These are phyloP conservation scores for Heptranchias perlo DNA, from an alignment of 2,113 vertebrate species.

Conservation along the genomic window DNA sequence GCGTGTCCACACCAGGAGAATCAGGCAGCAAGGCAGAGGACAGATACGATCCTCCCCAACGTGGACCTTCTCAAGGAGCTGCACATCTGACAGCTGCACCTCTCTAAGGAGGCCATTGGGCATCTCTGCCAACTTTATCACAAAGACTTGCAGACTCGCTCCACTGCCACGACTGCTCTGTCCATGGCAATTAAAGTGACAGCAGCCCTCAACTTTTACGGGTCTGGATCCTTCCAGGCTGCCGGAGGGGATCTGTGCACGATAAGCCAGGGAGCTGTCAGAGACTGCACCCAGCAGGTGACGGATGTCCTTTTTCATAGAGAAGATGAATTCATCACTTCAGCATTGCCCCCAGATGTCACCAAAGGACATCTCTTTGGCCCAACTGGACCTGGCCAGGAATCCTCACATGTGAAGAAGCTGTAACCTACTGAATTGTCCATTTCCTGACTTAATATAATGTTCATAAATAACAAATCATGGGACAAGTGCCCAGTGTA, in stretches of 20 bases:
- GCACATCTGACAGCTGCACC: too few species aligned
- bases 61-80: not conserved
- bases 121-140: too few species aligned
- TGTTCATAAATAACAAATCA: not conserved
- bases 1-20: not conserved
- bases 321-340: not conserved
- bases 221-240: too few species aligned
- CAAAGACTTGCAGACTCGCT: too few species aligned
- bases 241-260: too few species aligned
- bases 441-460: not conserved
- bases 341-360: not conserved
- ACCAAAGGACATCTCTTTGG: not conserved
- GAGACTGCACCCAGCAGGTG: too few species aligned
- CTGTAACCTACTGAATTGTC: not conserved
- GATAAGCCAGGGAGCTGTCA: too few species aligned
- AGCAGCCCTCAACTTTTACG: too few species aligned
- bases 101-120: too few species aligned
- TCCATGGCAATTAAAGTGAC: too few species aligned
- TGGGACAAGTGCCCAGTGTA: not conserved
- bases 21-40: not conserved
- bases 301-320: too few species aligned
- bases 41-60: not conserved
- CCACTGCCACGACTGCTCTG: too few species aligned
- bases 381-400: not conserved
- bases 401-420: not conserved